These are phyloP conservation scores for Sabatieria punctata DNA, from an alignment of 2,888 invertebrate genomes.

Conservation along the genomic window DNA sequence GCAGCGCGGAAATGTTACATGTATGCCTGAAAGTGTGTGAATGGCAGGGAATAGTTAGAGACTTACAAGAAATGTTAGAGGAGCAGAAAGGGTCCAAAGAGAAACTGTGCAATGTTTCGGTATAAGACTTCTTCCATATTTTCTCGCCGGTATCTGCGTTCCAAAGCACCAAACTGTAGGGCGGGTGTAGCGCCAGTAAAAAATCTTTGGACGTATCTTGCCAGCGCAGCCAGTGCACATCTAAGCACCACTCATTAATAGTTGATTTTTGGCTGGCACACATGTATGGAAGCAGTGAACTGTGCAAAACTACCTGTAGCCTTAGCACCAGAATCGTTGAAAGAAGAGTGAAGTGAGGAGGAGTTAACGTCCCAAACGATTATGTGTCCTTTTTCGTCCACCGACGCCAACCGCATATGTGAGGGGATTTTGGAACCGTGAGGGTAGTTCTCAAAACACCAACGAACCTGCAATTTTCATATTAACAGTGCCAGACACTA, in stretches of 20 bases:
- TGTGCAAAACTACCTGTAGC: not conserved
- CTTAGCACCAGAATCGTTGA: slow-evolving; percentile 35
- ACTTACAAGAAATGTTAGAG: not conserved
- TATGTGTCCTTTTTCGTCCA: slow-evolving; percentile 41
- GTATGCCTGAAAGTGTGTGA: too few species aligned
- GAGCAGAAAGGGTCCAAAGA: slow-evolving; percentile 40
- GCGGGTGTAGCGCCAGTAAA: slow-evolving; percentile 42
- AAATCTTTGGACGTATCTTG: slow-evolving; percentile 39
- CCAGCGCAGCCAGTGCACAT: slow-evolving; percentile 42
- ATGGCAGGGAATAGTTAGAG: too few species aligned
- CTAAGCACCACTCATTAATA: slow-evolving; percentile 27
- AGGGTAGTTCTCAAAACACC: not conserved
- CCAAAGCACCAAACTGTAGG: slow-evolving; percentile 42
- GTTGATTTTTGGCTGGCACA: not conserved
- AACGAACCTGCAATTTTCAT: not conserved
- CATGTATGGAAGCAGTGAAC: too few species aligned
- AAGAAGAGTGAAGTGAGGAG: slow-evolving; percentile 35
- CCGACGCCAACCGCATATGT: slow-evolving; percentile 37
- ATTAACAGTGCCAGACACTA: too few species aligned
- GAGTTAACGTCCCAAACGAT: slow-evolving; percentile 42
- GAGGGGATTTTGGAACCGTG: not conserved
- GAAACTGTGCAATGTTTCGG: slow-evolving; percentile 39
- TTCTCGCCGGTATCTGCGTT: slow-evolving; percentile 42
- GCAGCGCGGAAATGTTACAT: too few species aligned
- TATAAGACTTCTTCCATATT: slow-evolving; percentile 43